These are phyloP conservation scores for Actias luna DNA, from an alignment of 2,888 invertebrate species.

Conservation along the genomic window DNA sequence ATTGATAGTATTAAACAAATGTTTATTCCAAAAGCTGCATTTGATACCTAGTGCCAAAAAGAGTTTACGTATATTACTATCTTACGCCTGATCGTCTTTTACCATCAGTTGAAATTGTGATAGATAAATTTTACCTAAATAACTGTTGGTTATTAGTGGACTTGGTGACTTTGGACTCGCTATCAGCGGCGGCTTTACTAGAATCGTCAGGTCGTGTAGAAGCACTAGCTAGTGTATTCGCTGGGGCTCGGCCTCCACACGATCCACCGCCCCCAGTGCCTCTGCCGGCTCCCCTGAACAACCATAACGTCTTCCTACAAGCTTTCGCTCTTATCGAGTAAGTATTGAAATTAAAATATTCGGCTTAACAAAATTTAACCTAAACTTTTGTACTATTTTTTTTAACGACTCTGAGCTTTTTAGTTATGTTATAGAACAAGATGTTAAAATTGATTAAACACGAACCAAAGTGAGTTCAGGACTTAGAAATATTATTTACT, in stretches of 20 bases:
- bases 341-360: constrained; percentile 29
- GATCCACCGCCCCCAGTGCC: constrained; percentile 82
- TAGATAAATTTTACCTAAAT: not conserved
- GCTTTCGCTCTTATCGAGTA: constrained; percentile 84
- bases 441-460: too few species aligned
- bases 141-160: constrained; percentile 86
- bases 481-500: too few species aligned
- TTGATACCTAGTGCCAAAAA: too few species aligned
- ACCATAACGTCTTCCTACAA: constrained; percentile 86
- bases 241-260: constrained; percentile 83
- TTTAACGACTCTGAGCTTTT: too few species aligned
- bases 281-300: constrained; percentile 89
- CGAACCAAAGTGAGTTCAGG: too few species aligned
- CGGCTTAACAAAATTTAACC: not conserved
- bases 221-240: constrained; percentile 91
- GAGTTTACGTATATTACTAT: too few species aligned
- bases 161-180: constrained; percentile 94
- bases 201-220: constrained; percentile 97
- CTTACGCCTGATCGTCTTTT: too few species aligned
- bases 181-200: constrained; percentile 96
- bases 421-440: too few species aligned
- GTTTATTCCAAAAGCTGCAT: too few species aligned
- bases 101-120: not conserved
- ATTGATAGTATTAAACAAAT: too few species aligned
- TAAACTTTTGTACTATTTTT: too few species aligned